Conservation (phyloP, 2,888 invertebrate genomes). For the Andrena fulva region DNA sequence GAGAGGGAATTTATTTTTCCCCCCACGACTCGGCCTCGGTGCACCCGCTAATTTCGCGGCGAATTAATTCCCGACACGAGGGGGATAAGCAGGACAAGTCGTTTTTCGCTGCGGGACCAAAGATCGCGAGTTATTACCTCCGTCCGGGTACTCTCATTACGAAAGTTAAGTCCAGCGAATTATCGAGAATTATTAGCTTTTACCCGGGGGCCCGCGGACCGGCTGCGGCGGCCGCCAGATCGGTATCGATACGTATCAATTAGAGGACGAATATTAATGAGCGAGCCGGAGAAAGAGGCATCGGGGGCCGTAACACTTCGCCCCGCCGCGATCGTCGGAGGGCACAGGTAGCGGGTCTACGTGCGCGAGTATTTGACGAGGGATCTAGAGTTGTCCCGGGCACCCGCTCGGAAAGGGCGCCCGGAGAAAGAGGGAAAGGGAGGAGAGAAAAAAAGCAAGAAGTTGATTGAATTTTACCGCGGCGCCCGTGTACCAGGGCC, state of each 20-base stretch:
- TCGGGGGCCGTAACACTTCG: constrained; percentile 39
- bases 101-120: constrained; percentile 25
- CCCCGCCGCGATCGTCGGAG: constrained; percentile 17
- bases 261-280: constrained; percentile 73
- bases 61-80: constrained; percentile 27
- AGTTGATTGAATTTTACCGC: constrained; percentile 77
- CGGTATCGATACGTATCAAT: constrained; percentile 72
- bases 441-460: constrained; percentile 68
- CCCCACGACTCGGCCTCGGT: constrained; percentile 1
- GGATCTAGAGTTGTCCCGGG: constrained; percentile 67
- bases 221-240: constrained; percentile 38
- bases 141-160: constrained; percentile 60
- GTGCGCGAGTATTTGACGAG: constrained; percentile 73
- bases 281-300: constrained; percentile 39
- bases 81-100: constrained; percentile 20
- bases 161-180: constrained; percentile 67
- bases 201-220: constrained; percentile 36
- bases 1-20: constrained; percentile 54
- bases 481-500: constrained; percentile 54
- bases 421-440: constrained; percentile 12
- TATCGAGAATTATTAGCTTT: constrained; percentile 70
- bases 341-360: constrained; percentile 39
- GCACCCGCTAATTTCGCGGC: constrained; percentile 41
- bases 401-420: constrained; percentile 17
- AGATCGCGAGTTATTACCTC: constrained; percentile 55